Evolutionary conservation across 35 echinoderm and acorn worm genomes (phyloP), one percentile per base, ranked within the genome.

Genomic region (Nesometra sesokonis): DNA sequence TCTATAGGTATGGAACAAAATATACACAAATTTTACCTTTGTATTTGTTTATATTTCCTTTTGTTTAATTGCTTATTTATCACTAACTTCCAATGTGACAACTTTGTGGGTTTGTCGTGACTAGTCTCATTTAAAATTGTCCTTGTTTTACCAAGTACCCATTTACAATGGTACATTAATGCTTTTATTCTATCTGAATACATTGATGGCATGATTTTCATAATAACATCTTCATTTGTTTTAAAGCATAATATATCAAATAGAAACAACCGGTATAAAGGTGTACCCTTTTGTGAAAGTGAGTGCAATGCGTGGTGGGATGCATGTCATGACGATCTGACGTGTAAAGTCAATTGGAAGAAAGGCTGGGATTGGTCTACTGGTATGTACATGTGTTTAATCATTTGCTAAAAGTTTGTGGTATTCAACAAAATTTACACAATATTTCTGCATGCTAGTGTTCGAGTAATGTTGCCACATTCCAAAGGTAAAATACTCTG

Each of bases 271-370:
- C 43, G 91, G 31, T 97, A 93, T 80, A 31, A 87, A 5, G 86
- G 77, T 77, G 91, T 97, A 17, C 94, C 94, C 0, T 67, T 97
- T 31, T 97, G 94, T 83, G 78, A 77, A 47, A 97, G 86, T 82
- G 94, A 97, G 35, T 97, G 94, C 52, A 80, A 93, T 36, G 85
- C 85, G 13, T 97, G 94, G 94, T 97, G 82, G 29, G 84, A 93
- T 46, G 94, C 91, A 0, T 97, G 94, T 76, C 85, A 88, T 39
- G 13, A 86, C 77, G 94, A 97, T 79, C 84, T 40, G 43, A 97
- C 94, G 2, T 97, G 94, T 82, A 88, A 85, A 47, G 91, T 88
- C 5, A 78, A 97, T 35, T 97, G 94, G 94, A 67, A 88, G 0
- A 88, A 80, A 29, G 94, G 89, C 3, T 97, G 91, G 89, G 86